Evolutionary conservation across 1,140 invertebrate species (phyloP), one percentile per base, ranked within the genome.

Genomic region (Sycophaga agraensis): DNA sequence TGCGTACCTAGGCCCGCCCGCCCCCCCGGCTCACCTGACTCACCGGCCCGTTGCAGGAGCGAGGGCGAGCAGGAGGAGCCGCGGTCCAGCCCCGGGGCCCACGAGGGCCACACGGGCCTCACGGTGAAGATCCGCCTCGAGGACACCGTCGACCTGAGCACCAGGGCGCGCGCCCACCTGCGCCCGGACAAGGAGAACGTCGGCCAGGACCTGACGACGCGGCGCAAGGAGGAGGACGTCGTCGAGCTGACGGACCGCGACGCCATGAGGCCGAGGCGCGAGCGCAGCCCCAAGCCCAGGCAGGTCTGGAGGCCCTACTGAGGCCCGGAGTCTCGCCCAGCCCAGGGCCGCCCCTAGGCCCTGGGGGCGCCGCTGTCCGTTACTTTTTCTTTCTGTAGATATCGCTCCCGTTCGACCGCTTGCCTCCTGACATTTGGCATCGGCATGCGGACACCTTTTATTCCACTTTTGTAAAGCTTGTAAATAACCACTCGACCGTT

Each of bases 221-320:
- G 69, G 45, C 68, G 68, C 46, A 79, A 76, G 66, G 77, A 79
- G 0, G 76, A 77, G 0, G 72, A 71, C 8, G 68, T 66, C 4
- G 73, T 76, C 2, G 65, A 73, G 0, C 72, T 77, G 16, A 64
- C 55, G 1, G 72, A 76, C 1, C 68, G 72, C 22, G 73, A 75
- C 21, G 34, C 66, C 0, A 65, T 75, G 11, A 72, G 73, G 42
- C 64, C 73, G 0, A 68, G 74, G 48, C 74, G 74, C 40, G 76
- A 79, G 17, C 73, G 71, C 56, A 81, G 73, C 64, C 79, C 79
- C 0, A 79, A 78, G 37, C 79, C 79, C 4, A 75, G 77, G 57
- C 78, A 79, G 26, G 79, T 81, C 42, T 81, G 79, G 79, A 74
- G 79, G 70, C 79, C 79, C 5, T 80, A 81, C 66, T 81, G 70